These are phyloP conservation scores for Myiagra hebetior DNA, from an alignment of 2,113 vertebrate species.

Conservation along the genomic window DNA sequence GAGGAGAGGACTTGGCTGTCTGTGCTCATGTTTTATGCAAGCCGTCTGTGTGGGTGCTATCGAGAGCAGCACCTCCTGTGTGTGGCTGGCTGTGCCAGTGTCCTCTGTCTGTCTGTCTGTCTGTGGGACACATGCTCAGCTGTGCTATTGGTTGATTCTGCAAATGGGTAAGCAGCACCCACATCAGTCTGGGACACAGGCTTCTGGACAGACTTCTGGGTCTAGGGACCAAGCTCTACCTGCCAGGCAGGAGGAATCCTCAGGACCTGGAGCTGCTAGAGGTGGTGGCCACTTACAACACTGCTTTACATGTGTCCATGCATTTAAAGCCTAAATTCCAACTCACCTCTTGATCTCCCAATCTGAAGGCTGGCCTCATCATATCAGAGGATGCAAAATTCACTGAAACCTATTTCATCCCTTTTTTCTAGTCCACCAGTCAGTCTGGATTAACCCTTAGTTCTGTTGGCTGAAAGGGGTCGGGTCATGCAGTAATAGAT, in stretches of 20 bases:
- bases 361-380: not conserved
- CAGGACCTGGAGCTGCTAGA: not conserved
- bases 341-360: not conserved
- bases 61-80: fast-evolving
- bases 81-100: fast-evolving
- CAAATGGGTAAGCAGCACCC: not conserved
- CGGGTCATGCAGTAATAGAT: not conserved
- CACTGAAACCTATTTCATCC: not conserved
- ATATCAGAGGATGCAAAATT: not conserved
- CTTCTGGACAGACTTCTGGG: not conserved
- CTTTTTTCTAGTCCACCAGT: not conserved
- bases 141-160: not conserved
- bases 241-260: not conserved
- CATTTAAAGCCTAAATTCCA: not conserved
- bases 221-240: not conserved
- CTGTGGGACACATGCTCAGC: fast-evolving
- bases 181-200: not conserved
- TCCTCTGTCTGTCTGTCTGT: not conserved
- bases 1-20: not conserved
- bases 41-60: not conserved
- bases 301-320: not conserved
- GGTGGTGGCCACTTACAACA: not conserved
- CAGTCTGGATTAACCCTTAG: not conserved
- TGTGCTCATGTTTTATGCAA: not conserved
- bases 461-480: not conserved